A percentile compares a stretch with the other conserved stretches of the same genome.
Conservation (phyloP, 2,797 vertebrate species). For the Morelia viridis region DNA sequence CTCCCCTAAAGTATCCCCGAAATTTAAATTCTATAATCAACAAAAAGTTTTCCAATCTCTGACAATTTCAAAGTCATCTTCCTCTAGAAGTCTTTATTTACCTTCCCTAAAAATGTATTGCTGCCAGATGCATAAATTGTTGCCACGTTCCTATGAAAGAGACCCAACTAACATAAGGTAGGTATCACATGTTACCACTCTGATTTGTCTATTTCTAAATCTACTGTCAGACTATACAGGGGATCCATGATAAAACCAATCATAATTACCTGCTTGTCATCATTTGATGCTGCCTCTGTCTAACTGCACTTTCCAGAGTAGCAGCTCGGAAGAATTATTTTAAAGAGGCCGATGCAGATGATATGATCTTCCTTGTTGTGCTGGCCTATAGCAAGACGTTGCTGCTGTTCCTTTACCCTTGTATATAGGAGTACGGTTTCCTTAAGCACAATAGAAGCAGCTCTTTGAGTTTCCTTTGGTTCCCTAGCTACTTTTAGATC, state of each 20-base stretch:
- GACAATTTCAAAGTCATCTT: background rate
- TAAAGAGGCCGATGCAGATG: background rate
- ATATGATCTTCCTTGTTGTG: background rate
- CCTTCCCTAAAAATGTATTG: background rate
- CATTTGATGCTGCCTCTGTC: background rate
- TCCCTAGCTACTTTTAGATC: slow-evolving; percentile 44
- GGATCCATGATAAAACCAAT: background rate
- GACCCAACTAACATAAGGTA: background rate
- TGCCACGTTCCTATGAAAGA: background rate
- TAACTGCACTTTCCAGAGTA: background rate
- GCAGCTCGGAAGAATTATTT: background rate
- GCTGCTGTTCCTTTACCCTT: background rate
- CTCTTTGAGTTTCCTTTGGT: slow-evolving; percentile 29
- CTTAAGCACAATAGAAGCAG: background rate
- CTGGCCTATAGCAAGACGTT: background rate
- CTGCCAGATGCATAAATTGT: background rate
- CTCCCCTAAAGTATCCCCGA: background rate
- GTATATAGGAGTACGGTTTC: background rate
- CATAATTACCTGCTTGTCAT: slow-evolving; percentile 35
- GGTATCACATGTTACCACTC: too few species aligned
- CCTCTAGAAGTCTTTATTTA: background rate
- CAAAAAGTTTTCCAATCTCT: background rate
- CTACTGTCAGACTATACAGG: background rate
- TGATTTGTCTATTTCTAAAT: background rate
- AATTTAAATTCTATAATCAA: background rate